Evolutionary conservation across 2,888 invertebrate species (phyloP), one percentile per base, ranked within the genome.

Genomic region (Stenotaenia linearis): DNA sequence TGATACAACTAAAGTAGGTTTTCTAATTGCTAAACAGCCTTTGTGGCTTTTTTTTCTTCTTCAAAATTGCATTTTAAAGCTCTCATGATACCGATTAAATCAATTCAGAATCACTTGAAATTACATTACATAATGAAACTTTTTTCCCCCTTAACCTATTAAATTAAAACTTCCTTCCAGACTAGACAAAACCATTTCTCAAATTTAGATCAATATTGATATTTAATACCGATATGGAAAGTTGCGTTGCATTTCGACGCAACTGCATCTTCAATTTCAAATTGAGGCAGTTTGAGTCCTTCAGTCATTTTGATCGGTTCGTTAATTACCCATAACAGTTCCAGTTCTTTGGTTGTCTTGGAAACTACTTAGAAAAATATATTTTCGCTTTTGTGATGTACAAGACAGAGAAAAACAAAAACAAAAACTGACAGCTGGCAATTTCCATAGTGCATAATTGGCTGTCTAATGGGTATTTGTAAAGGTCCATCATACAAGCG

Each of bases 401-500:
- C 1, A n/a, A 69, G 10, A 69, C 12, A 69, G 21, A 15, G 10
- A 69, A 69, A 18, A 12, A 45, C 15, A 74, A 74, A 15, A 74
- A 45, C 6, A 77, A 23, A 77, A 32, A 88, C 88, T 88, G 85
- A 88, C 89, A 89, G 82, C 88, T 88, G 56, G 88, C 89, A 28
- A 89, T 88, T 84, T 89, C 89, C 86, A 89, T 87, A 69, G 88
- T 87, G 84, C 89, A 89, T 12, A 87, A 85, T 83, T 89, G 89
- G 9, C 86, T 86, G 82, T 89, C 89, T 81, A 89, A 84, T 0
- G 89, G 89, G 82, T 88, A 89, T 82, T 88, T 87, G 30, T 88
- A 87, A 21, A 89, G 85, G 81, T 89, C 88, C 89, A 89, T 89
- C 86, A 89, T 89, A 82, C 89, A 89, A 9, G 89, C 88, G 82